Conservation (phyloP, 2,888 invertebrate genomes). For the Cheilosia soror region DNA sequence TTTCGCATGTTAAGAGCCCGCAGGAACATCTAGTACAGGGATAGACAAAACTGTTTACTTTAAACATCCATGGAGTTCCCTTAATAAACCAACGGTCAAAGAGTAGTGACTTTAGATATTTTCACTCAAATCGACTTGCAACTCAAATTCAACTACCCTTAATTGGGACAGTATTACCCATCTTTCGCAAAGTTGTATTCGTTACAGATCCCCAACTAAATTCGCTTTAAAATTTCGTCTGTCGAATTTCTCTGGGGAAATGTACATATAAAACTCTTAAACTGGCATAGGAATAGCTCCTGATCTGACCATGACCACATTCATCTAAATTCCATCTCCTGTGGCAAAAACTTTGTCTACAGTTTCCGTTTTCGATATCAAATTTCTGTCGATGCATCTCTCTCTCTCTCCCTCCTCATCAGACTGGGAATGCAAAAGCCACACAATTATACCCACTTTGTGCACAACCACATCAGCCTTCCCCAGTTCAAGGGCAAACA, state of each 20-base stretch:
- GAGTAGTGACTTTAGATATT: no score
- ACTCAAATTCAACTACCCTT: no score
- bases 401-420: background rate
- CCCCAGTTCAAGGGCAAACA: slow-evolving; percentile 51
- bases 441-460: slow-evolving; percentile 2
- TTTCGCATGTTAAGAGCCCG: no score
- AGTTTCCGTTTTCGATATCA: slow-evolving; percentile 3
- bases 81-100: no score
- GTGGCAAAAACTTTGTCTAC: slow-evolving; percentile 5
- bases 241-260: slow-evolving; percentile 17
- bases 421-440: background rate
- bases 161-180: no score
- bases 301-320: slow-evolving; percentile 14
- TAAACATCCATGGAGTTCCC: no score
- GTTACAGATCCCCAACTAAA: no score
- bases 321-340: slow-evolving; percentile 48
- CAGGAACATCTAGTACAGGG: no score
- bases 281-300: slow-evolving; percentile 9
- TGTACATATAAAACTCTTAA: slow-evolving; percentile 8
- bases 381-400: background rate
- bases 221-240: background rate
- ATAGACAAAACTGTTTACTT: no score
- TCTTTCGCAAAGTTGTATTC: no score
- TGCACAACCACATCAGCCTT: background rate
- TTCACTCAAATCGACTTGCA: no score